A percentile compares a stretch with the other conserved stretches of the same genome.
phyloP scores from a whole-genome alignment of 2,888 invertebrate species.

The Xestobium rufovillosum region DNA sequence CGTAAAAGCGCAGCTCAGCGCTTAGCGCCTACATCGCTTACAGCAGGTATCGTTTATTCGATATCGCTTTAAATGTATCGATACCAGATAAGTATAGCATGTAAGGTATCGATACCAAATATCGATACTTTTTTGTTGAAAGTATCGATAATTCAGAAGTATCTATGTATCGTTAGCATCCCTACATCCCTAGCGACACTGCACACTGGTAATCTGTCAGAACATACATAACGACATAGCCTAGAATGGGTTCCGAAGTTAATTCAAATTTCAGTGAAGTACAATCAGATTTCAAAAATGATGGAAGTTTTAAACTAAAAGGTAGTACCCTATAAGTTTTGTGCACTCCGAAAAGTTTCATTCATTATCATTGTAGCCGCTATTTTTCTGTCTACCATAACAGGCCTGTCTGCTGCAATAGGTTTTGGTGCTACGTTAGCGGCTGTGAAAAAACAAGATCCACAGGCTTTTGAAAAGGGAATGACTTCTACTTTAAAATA shows the following conservation, averaged over 20 bases:
- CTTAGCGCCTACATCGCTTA: no score
- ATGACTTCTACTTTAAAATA: constrained; percentile 52
- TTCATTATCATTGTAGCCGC: constrained; percentile 49
- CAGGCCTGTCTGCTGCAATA: constrained; percentile 69
- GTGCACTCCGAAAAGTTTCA: neutral
- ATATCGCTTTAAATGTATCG: no score
- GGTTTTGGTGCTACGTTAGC: constrained; percentile 77
- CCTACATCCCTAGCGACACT: no score
- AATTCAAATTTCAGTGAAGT: neutral
- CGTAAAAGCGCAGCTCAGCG: no score
- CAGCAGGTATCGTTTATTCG: no score
- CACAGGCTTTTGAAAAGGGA: constrained; percentile 69
- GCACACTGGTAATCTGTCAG: no score
- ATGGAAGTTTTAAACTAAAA: constrained; percentile 17
- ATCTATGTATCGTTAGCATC: no score
- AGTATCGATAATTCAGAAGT: no score
- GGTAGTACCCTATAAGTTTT: constrained; percentile 8
- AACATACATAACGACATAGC: no score
- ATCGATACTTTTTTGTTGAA: no score
- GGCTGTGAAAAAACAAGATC: constrained; percentile 71
- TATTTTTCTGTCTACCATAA: constrained; percentile 62
- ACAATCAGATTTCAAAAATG: neutral
- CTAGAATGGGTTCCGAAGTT: constrained; percentile 1
- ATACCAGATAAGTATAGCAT: no score
- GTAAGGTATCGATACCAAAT: no score